Conservation (phyloP, 1,140 invertebrate species). For the Eufriesea mexicana region DNA sequence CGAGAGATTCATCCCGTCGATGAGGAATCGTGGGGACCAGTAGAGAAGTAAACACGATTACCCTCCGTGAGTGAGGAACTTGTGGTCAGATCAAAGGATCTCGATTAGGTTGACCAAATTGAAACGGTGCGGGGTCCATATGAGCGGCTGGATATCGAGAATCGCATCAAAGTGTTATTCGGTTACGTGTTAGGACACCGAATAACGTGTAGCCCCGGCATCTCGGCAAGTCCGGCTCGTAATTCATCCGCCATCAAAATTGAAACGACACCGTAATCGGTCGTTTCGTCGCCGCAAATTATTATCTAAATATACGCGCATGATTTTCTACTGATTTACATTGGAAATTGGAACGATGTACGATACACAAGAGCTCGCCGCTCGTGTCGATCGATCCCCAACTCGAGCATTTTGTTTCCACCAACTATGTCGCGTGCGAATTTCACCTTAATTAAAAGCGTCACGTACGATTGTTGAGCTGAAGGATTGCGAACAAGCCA, state of each 20-base stretch:
- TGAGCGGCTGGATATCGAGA: background rate
- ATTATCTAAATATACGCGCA: slow-evolving; percentile 27
- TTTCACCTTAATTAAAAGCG: slow-evolving; percentile 64
- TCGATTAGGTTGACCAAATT: slow-evolving; percentile 18
- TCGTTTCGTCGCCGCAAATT: slow-evolving; percentile 22
- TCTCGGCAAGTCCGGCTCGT: background rate
- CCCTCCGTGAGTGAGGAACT: background rate
- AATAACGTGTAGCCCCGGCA: background rate
- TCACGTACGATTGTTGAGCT: slow-evolving; percentile 41
- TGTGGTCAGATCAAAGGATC: background rate
- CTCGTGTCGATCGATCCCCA: slow-evolving; percentile 28
- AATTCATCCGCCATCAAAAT: slow-evolving; percentile 13
- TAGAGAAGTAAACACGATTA: background rate
- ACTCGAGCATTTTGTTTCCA: slow-evolving; percentile 40
- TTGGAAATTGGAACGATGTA: slow-evolving; percentile 50
- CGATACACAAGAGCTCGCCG: slow-evolving; percentile 10
- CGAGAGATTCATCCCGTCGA: too few relatives aligned
- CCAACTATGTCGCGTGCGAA: slow-evolving; percentile 49
- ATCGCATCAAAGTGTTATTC: slow-evolving; percentile 11
- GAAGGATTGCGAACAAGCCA: slow-evolving; percentile 13
- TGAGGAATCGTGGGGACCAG: background rate
- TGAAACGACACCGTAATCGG: slow-evolving; percentile 7
- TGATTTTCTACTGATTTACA: slow-evolving; percentile 40
- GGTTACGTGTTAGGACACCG: slow-evolving; percentile 40
- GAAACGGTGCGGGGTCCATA: slow-evolving; percentile 36